Conservation (phyloP, 2,888 invertebrate species). For the Caenorhabditis wallacei region DNA sequence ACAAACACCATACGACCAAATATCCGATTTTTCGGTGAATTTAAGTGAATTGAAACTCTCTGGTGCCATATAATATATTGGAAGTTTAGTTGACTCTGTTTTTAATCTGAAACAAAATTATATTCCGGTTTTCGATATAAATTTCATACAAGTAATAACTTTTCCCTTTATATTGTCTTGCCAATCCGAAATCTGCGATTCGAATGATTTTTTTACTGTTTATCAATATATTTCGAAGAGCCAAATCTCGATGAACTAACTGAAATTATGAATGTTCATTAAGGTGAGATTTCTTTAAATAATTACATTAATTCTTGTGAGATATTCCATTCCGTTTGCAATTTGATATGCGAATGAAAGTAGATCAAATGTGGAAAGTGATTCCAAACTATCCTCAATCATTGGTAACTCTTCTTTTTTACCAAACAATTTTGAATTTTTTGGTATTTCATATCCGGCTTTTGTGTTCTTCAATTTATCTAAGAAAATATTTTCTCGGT, state of each 20-base stretch:
- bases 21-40: constrained; percentile 87
- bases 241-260: constrained; percentile 27
- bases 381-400: neutral
- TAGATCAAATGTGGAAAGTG: neutral
- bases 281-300: too few relatives aligned
- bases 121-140: neutral
- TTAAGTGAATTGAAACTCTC: constrained; percentile 92
- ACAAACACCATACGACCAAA: constrained; percentile 86
- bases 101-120: neutral
- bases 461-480: neutral
- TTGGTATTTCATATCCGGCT: neutral
- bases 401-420: neutral
- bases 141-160: constrained; percentile 12
- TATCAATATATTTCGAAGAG: constrained; percentile 2
- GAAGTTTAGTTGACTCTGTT: neutral
- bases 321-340: constrained; percentile 26
- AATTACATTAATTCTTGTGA: too few relatives aligned
- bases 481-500: neutral
- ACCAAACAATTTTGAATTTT: neutral
- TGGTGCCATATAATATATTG: constrained; percentile 99
- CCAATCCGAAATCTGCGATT: constrained; percentile 22
- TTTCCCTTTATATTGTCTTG: neutral
- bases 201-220: constrained; percentile 8
- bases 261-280: neutral
- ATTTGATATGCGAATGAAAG: constrained; percentile 25